Evolutionary conservation across 2,888 invertebrate genomes (phyloP), one percentile per base, ranked within the genome.

Genomic region (Saturnia pavonia): DNA sequence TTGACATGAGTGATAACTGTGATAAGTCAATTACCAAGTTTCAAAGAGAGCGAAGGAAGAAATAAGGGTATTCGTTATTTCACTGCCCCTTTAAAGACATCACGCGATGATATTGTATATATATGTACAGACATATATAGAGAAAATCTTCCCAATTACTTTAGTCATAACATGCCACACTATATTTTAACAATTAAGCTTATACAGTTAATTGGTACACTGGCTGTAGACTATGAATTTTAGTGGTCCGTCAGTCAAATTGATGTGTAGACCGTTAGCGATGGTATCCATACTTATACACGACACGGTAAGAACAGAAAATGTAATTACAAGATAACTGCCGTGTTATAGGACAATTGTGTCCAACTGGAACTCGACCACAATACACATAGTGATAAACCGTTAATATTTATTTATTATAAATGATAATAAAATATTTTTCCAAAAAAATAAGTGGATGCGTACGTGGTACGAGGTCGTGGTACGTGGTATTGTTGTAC

Each of bases 161-260:
- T 60, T 14, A 27, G 57, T 40, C 65, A 65, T 40, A 65, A 65
- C 65, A 40, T 40, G 65, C 40, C 43, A 73, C 69, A 72, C 40
- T 67, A 70, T 70, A 80, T 82, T 79, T 77, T 76, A 73, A 75
- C 80, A 80, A 83, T 81, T 81, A 83, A 82, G 75, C 74, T 76
- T 72, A 73, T 77, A 79, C 78, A 80, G 81, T 84, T 84, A 85
- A 85, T 85, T 85, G 85, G 85, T 82, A 80, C 80, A 82, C 80
- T 79, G 81, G 80, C 82, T 83, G 78, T 75, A 71, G 79, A 82
- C 77, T 85, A 88, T 91, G 90, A 89, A 90, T 91, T 86, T 86
- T 78, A 87, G 88, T 85, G 89, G 87, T 80, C 86, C 82, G 87
- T 91, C 91, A 90, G 85, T 88, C 88, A 86, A 85, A 83, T 83